Conservation (phyloP, 2,888 invertebrate species). For the Mylabris sibirica region DNA sequence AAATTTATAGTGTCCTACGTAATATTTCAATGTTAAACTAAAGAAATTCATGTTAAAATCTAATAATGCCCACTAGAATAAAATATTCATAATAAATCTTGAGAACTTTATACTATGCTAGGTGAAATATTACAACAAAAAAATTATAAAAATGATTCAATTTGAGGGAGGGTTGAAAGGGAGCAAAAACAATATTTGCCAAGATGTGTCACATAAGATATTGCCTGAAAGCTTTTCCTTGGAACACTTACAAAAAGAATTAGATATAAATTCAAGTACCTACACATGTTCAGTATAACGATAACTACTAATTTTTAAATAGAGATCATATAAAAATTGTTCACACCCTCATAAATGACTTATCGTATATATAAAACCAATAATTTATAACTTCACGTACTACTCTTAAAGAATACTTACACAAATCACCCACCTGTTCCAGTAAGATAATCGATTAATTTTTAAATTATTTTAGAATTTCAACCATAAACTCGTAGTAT, state of each 20-base stretch:
- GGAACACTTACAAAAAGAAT: background rate
- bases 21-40: background rate
- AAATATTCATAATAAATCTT: background rate
- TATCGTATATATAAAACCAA: background rate
- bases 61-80: background rate
- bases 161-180: background rate
- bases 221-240: background rate
- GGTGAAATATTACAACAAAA: background rate
- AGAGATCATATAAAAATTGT: background rate
- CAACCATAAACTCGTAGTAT: background rate
- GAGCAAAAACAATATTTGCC: background rate
- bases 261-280: background rate
- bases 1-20: too few relatives aligned
- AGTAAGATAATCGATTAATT: background rate
- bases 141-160: background rate
- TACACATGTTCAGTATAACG: background rate
- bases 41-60: background rate
- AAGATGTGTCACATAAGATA: background rate
- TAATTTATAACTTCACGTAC: background rate
- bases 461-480: background rate
- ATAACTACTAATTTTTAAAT: background rate
- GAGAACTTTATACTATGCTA: background rate
- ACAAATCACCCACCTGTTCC: conserved; percentile 1
- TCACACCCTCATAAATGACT: background rate
- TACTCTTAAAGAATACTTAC: background rate